Evolutionary conservation across 2,888 invertebrate genomes (phyloP).

Genomic region (Eilema griseolum): DNA sequence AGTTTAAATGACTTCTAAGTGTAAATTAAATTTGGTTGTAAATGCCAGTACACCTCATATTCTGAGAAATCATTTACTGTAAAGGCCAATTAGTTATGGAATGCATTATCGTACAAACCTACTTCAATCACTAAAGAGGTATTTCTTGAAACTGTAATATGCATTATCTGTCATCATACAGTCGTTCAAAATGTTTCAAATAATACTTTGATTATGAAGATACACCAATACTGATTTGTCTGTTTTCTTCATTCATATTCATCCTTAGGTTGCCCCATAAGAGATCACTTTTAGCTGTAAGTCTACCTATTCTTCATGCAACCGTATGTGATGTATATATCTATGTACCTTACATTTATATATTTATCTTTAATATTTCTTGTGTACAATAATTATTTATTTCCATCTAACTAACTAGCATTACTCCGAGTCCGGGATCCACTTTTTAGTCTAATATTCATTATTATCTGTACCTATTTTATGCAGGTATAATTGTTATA

Average conservation of each 20-base stretch:
- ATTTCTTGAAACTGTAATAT: not conserved
- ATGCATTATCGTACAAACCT: conserved; percentile 7
- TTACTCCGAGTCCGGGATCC: too few species aligned
- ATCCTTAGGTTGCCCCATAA: not conserved
- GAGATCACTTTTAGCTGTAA: not conserved
- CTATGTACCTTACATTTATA: too few species aligned
- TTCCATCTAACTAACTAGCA: too few species aligned
- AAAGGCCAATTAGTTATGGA: not conserved
- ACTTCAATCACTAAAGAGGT: not conserved
- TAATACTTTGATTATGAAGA: not conserved
- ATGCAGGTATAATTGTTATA: not conserved
- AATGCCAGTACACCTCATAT: not conserved
- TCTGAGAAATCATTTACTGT: not conserved
- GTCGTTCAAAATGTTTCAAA: not conserved
- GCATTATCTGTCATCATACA: not conserved
- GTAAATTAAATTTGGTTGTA: conserved; percentile 6
- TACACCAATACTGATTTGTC: not conserved
- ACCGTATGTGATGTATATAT: too few species aligned
- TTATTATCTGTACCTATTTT: not conserved
- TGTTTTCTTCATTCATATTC: not conserved
- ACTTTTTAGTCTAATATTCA: too few species aligned
- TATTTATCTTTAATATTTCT: not conserved
- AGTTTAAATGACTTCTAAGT: conserved; percentile 14
- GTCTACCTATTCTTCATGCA: not conserved
- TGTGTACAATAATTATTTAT: too few species aligned